Conservation (phyloP, 2,797 vertebrate species). For the Gorsachius magnificus region DNA sequence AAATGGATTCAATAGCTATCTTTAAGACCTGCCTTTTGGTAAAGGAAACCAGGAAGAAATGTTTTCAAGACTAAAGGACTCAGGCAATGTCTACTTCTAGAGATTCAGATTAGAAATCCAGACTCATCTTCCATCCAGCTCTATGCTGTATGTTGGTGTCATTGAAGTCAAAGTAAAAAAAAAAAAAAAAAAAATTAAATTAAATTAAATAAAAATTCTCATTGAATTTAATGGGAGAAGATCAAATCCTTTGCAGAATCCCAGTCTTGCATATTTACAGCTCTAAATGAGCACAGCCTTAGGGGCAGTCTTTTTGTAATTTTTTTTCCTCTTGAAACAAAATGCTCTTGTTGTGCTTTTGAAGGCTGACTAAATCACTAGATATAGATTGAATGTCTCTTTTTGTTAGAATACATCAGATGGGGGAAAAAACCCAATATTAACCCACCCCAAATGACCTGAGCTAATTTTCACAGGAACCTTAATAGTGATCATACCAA, state of each 20-base stretch:
- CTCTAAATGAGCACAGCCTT: not conserved
- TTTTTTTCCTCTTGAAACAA: not conserved
- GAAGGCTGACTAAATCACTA: not conserved
- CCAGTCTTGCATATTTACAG: not conserved
- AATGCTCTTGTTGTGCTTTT: not conserved
- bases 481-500: not conserved
- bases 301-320: not conserved
- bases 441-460: not conserved
- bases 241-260: not conserved
- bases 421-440: fast-evolving
- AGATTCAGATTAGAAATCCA: not conserved
- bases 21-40: not conserved
- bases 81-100: not conserved
- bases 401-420: not conserved
- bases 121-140: not conserved
- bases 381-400: not conserved
- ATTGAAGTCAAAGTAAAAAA: not conserved
- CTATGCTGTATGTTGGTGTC: not conserved
- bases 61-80: not conserved
- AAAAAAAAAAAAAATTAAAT: not conserved
- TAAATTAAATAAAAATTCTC: not conserved
- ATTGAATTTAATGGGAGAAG: not conserved
- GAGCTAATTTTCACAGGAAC: not conserved
- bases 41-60: not conserved
- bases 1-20: not conserved